Conservation (phyloP, 2,113 vertebrate genomes). For the Glaucomys volans region DNA sequence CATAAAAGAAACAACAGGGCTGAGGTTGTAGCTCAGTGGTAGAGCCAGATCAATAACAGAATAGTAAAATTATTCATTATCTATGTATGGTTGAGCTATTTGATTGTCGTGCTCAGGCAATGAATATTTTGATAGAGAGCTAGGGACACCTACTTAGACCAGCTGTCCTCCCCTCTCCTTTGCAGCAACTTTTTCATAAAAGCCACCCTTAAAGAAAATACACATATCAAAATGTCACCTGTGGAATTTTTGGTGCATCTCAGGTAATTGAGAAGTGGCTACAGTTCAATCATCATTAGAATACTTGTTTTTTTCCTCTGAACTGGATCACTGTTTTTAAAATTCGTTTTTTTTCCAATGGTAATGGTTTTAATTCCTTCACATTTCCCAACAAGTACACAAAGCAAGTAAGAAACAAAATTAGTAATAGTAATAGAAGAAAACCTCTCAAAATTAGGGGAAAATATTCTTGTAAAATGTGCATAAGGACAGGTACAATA, state of each 20-base stretch:
- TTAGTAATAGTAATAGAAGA: not conserved
- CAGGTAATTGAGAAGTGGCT: not conserved
- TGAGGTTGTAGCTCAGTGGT: too few species aligned
- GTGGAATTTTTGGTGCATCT: not conserved
- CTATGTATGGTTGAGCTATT: not conserved
- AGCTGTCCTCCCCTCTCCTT: not conserved
- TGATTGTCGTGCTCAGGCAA: slow-evolving; percentile 13
- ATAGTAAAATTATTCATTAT: slow-evolving; percentile 18
- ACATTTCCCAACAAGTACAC: not conserved
- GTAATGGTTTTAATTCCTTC: not conserved
- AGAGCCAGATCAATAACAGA: not conserved
- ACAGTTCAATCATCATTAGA: slow-evolving; percentile 11
- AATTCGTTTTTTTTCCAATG: too few species aligned
- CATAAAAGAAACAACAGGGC: too few species aligned
- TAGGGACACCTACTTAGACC: not conserved
- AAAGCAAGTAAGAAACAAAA: not conserved
- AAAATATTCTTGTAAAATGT: too few species aligned
- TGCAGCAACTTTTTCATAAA: not conserved
- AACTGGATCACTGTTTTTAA: not conserved
- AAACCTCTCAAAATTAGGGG: not conserved
- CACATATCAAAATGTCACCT: not conserved
- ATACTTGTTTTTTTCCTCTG: not conserved
- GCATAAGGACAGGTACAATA: not conserved
- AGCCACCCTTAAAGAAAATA: not conserved
- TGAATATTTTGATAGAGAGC: not conserved